Evolutionary conservation across 1,140 invertebrate species (phyloP), one percentile per base, ranked within the genome.

Genomic region (Lanistes nyassanus): DNA sequence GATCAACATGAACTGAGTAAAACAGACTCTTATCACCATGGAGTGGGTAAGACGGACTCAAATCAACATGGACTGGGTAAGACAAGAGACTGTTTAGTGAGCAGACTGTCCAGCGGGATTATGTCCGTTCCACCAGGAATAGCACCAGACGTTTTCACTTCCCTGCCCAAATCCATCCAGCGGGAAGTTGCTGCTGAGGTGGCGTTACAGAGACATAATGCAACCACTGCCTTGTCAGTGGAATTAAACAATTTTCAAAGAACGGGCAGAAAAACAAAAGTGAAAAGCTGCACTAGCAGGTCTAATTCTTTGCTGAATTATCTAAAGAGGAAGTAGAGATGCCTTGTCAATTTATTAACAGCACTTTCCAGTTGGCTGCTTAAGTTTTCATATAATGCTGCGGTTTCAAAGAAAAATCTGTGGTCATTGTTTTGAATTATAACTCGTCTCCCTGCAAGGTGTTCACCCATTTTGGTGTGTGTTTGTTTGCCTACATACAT

Each of bases 81-180:
- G n/a, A 23, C n/a, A 70, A 2, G 47, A 70, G 26, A 31, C 29
- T 42, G 23, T 34, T 3, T 70, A 26, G 29, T 31, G 1, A 39
- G 29, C 21, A 47, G 6, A 23, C 21, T 73, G 11, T 11, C 37
- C 56, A 62, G 58, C 42, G 34, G 29, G 26, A 73, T 58, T 31
- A n/a, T 74, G 37, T n/a, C 64, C 34, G 53, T 75, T n/a, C 74
- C 74, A 13, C 39, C 64, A 58, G 65, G 65, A 0, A 51, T 76
- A 42, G 73, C 76, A 60, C 42, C 62, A 9, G 74, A 78, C 29
- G 66, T 78, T 53, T 76, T 75, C 62, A 36, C 66, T 7, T 60
- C 51, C 31, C 73, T 81, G 19, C 80, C 80, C 23, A 34, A 53
- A 47, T 73, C 77, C 26, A 73, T 81, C 74, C 80, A 81, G 51